Evolutionary conservation across 2,113 vertebrate species (phyloP).

Genomic region (Petaurus breviceps): DNA sequence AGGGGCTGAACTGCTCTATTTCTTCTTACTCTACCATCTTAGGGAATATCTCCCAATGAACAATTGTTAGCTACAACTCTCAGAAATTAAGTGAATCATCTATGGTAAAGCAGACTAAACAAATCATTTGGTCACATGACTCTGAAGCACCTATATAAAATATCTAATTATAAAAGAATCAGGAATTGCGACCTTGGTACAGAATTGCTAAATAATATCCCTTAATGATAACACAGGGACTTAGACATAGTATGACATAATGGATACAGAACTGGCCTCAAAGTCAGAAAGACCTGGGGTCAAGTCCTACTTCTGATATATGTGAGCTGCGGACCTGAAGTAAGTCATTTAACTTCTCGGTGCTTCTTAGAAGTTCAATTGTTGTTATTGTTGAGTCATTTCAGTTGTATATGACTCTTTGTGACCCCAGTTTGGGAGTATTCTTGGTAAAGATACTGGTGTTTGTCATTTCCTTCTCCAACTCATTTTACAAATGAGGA

Average conservation of each 20-base stretch:
- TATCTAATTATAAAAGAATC: not conserved
- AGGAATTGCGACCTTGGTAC: not conserved
- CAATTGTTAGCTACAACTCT: not conserved
- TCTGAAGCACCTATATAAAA: not conserved
- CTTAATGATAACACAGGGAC: not conserved
- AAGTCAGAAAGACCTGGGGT: not conserved
- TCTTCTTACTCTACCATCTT: not conserved
- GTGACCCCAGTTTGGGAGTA: not conserved
- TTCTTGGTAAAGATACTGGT: not conserved
- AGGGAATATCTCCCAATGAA: not conserved
- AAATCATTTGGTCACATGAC: not conserved
- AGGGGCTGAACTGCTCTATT: not conserved
- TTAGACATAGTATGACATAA: not conserved
- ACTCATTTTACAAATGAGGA: not conserved
- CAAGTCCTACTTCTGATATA: not conserved
- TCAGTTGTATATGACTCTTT: not conserved
- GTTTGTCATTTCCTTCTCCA: not conserved
- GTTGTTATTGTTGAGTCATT: not conserved
- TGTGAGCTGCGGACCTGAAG: not conserved
- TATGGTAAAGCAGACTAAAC: not conserved
- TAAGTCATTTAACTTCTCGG: not conserved
- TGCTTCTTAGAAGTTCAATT: not conserved
- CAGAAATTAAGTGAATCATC: not conserved
- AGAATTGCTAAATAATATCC: not conserved
- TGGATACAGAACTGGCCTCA: not conserved